phyloP scores from a whole-genome alignment of 2,113 vertebrate species.

The Nerophis lumbriciformis region DNA sequence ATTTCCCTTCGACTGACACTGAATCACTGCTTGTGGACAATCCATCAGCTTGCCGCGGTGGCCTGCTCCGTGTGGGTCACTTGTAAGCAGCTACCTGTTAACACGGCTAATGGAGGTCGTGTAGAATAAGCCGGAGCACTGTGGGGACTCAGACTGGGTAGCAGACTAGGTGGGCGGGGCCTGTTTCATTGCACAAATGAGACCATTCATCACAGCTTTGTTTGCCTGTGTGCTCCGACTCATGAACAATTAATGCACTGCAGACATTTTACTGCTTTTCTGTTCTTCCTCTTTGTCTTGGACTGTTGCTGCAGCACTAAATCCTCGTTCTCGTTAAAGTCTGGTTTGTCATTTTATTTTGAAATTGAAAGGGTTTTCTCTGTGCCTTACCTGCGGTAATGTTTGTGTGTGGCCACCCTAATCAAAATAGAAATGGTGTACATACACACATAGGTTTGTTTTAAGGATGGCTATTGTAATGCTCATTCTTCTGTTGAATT shows the following conservation, averaged over 20 bases:
- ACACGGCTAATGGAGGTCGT: constrained; percentile 56
- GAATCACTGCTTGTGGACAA: constrained; percentile 25
- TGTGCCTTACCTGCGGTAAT: constrained; percentile 5
- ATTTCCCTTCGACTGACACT: constrained; percentile 16
- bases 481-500: constrained; percentile 6
- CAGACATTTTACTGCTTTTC: constrained; percentile 47
- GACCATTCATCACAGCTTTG: constrained; percentile 73
- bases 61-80: constrained; percentile 49
- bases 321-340: constrained; percentile 29
- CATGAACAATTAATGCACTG: constrained; percentile 73
- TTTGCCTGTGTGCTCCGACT: constrained; percentile 69
- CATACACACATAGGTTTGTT: neutral
- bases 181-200: constrained; percentile 69
- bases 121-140: constrained; percentile 56
- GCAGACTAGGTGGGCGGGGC: constrained; percentile 49
- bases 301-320: constrained; percentile 35
- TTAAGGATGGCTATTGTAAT: neutral
- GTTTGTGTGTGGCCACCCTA: constrained; percentile 16
- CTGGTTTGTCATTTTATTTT: constrained; percentile 49
- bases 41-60: constrained; percentile 41
- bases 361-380: constrained; percentile 5
- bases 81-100: constrained; percentile 58
- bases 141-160: constrained; percentile 17
- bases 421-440: constrained; percentile 3
- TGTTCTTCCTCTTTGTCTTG: constrained; percentile 47